These are phyloP conservation scores for Tokudaia muenninki DNA, from an alignment of 2,797 vertebrate genomes.

Conservation along the genomic window DNA sequence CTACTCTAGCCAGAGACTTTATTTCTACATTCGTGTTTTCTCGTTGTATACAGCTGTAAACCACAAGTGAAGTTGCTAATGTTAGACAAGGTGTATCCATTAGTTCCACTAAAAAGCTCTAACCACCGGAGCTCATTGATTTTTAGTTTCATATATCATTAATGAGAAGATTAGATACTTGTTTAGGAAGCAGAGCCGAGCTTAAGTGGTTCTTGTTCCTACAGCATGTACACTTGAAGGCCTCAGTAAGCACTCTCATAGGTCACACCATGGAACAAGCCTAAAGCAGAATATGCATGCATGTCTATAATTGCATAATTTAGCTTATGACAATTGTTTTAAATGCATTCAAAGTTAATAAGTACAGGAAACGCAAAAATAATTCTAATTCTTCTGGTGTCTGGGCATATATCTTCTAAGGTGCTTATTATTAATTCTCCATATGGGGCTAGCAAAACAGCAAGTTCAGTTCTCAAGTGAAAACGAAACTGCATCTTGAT, in stretches of 20 bases:
- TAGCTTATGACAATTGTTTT: constrained; percentile 55
- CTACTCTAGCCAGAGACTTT: constrained; percentile 81
- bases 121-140: constrained; percentile 95
- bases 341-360: constrained; percentile 77
- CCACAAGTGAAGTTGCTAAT: constrained; percentile 92
- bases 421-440: constrained; percentile 19
- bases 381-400: not conserved
- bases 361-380: constrained; percentile 47
- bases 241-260: constrained; percentile 90
- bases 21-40: constrained; percentile 87
- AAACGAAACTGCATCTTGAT: constrained; percentile 37
- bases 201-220: constrained; percentile 94
- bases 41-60: constrained; percentile 91
- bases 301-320: constrained; percentile 78
- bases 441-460: constrained; percentile 29
- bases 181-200: constrained; percentile 96
- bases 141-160: constrained; percentile 99
- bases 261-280: constrained; percentile 87
- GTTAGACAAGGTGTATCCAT: constrained; percentile 98
- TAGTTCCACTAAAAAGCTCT: constrained; percentile 93
- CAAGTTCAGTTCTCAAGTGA: not conserved
- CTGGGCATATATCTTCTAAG: not conserved
- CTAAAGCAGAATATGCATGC: constrained; percentile 89
- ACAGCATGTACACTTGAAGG: constrained; percentile 90
- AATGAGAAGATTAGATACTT: constrained; percentile 99